Evolutionary conservation across 2,113 vertebrate genomes (phyloP).

Genomic region (Coryphaenoides rupestris): DNA sequence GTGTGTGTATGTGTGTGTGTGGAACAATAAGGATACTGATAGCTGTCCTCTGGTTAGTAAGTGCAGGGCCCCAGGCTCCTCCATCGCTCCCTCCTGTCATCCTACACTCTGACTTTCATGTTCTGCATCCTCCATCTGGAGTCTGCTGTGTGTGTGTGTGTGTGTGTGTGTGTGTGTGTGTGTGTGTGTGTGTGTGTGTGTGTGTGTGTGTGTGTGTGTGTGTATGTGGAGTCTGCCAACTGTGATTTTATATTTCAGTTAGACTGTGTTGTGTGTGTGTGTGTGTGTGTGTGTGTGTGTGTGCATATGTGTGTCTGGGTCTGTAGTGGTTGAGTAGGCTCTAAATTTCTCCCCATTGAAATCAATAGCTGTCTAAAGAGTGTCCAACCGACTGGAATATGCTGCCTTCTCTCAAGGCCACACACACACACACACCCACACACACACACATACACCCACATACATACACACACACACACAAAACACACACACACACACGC

Average conservation of each 20-base stretch:
- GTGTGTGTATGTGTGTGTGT: neutral
- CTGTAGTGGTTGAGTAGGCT: constrained; percentile 45
- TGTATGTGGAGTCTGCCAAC: constrained; percentile 18
- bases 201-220: constrained; percentile 7
- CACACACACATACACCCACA: constrained; percentile 15
- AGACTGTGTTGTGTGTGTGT: constrained; percentile 2
- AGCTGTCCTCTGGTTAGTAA: constrained; percentile 11
- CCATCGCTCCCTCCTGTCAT: neutral
- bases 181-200: constrained; percentile 3
- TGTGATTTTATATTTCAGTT: too few relatives aligned
- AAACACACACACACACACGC: constrained; percentile 11
- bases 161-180: constrained; percentile 1
- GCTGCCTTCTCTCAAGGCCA: constrained; percentile 54
- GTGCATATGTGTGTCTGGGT: constrained; percentile 13
- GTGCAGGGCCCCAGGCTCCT: neutral
- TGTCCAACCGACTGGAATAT: constrained; percentile 57
- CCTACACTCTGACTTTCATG: neutral
- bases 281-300: constrained; percentile 13
- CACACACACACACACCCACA: constrained; percentile 13
- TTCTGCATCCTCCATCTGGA: constrained; percentile 12
- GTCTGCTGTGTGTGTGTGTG: constrained; percentile 1
- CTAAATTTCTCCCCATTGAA: constrained; percentile 59
- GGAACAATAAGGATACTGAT: constrained; percentile 22
- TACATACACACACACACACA: constrained; percentile 22
- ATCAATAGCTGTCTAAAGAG: constrained; percentile 66